Percentiles rank a stretch among this genome's conserved stretches.
phyloP scores from a whole-genome alignment of 2,797 vertebrate genomes.

The Platalea minor region DNA sequence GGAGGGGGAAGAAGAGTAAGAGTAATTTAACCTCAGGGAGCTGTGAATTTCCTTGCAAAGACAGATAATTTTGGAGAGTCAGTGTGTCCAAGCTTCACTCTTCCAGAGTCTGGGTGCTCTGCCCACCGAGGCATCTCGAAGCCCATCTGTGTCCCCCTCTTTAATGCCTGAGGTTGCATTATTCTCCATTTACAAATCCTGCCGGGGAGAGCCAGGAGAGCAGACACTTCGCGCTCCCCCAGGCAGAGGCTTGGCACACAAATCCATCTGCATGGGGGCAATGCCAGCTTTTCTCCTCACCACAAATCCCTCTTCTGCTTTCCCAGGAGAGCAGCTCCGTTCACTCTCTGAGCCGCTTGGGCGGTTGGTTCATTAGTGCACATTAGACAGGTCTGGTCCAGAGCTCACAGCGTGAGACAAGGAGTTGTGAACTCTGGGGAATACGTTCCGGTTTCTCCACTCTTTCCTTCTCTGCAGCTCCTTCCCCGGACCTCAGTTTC shows the following conservation, averaged over 20 bases:
- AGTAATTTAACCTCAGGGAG: not conserved
- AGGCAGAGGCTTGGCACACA: not conserved
- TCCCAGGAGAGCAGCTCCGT: not conserved
- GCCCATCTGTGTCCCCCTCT: not conserved
- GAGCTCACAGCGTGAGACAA: not conserved
- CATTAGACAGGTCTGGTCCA: not conserved
- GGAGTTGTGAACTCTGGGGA: not conserved
- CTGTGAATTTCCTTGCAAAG: not conserved
- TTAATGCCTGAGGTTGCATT: not conserved
- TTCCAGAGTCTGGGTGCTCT: not conserved
- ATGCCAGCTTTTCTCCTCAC: not conserved
- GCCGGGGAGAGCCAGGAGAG: not conserved
- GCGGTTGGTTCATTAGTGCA: not conserved
- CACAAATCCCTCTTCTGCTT: not conserved
- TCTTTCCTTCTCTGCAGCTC: not conserved
- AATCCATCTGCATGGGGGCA: not conserved
- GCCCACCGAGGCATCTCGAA: fast-evolving
- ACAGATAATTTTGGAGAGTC: not conserved
- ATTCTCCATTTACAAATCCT: not conserved
- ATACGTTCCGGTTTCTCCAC: fast-evolving
- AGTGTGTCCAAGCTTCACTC: not conserved
- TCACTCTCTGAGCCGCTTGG: not conserved
- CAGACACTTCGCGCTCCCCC: not conserved
- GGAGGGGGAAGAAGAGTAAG: not conserved
- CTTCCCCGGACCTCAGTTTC: not conserved